Conservation (phyloP, 1,140 invertebrate genomes). For the Bombus confusus region DNA sequence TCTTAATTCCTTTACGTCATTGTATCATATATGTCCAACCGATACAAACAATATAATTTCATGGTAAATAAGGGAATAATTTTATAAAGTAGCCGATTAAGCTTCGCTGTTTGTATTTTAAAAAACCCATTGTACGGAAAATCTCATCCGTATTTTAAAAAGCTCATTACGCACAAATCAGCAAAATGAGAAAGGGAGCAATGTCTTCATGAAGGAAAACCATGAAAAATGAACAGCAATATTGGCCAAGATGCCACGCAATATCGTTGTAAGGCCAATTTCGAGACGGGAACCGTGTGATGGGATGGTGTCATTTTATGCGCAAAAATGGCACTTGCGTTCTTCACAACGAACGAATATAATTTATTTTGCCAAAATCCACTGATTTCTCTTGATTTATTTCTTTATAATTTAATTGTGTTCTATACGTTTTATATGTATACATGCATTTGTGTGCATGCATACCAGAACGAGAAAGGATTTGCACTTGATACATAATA, state of each 20-base stretch:
- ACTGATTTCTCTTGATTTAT: conserved; percentile 56
- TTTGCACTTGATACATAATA: background rate
- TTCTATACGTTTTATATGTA: background rate
- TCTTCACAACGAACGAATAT: conserved; percentile 27
- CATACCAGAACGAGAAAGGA: background rate
- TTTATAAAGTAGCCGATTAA: background rate
- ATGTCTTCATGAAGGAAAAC: background rate
- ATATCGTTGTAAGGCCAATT: conserved; percentile 13
- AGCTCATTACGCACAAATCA: background rate
- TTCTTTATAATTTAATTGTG: background rate
- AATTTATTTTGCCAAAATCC: conserved; percentile 22
- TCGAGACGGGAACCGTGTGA: background rate
- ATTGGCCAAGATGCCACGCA: background rate
- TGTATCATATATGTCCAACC: too few species aligned
- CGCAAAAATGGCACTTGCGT: conserved; percentile 31
- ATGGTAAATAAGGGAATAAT: too few species aligned
- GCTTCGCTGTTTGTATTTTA: background rate
- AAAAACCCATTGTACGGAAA: background rate
- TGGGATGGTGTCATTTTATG: background rate
- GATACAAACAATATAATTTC: too few species aligned
- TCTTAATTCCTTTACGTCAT: too few species aligned
- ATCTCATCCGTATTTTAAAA: background rate
- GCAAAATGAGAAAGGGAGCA: background rate
- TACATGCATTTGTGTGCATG: background rate
- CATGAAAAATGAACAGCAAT: background rate